These are phyloP conservation scores for Poeciliopsis prolifica DNA, from an alignment of 2,113 vertebrate genomes.

Conservation along the genomic window DNA sequence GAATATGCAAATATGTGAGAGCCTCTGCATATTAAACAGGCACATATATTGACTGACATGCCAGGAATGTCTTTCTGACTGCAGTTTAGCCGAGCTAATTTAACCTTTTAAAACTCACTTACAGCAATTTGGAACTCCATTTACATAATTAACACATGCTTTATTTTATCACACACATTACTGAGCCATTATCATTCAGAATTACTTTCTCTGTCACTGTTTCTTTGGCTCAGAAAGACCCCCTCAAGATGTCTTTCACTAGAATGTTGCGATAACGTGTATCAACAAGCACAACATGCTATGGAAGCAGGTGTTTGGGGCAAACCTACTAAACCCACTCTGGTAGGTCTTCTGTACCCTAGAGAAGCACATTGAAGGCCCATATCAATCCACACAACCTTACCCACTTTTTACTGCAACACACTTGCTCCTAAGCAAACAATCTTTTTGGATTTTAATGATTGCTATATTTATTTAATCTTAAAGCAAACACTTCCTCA, in stretches of 20 bases:
- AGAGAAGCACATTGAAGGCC: conserved; percentile 45
- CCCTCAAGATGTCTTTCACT: conserved; percentile 33
- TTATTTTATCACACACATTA: conserved; percentile 61
- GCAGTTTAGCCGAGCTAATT: conserved; percentile 32
- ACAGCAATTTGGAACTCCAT: conserved; percentile 59
- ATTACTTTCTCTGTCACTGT: conserved; percentile 15
- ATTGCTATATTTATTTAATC: background rate
- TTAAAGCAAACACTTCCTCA: too few species aligned
- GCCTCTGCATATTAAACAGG: background rate
- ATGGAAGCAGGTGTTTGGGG: conserved; percentile 43
- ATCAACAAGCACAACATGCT: conserved; percentile 50
- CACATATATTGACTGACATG: background rate
- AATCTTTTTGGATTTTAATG: conserved; percentile 24
- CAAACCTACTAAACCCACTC: conserved; percentile 42
- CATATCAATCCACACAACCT: conserved; percentile 32
- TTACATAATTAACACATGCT: conserved; percentile 33
- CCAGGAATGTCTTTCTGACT: background rate
- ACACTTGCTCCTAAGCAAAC: conserved; percentile 9
- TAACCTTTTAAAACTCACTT: conserved; percentile 55
- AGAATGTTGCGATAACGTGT: conserved; percentile 47
- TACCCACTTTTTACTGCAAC: conserved; percentile 5
- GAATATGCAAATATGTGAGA: background rate
- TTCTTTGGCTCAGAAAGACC: conserved; percentile 34
- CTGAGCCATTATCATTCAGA: conserved; percentile 47
- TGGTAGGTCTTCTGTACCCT: conserved; percentile 33